Conservation (phyloP, 2,888 invertebrate genomes). For the Tetrapedia diversipes region DNA sequence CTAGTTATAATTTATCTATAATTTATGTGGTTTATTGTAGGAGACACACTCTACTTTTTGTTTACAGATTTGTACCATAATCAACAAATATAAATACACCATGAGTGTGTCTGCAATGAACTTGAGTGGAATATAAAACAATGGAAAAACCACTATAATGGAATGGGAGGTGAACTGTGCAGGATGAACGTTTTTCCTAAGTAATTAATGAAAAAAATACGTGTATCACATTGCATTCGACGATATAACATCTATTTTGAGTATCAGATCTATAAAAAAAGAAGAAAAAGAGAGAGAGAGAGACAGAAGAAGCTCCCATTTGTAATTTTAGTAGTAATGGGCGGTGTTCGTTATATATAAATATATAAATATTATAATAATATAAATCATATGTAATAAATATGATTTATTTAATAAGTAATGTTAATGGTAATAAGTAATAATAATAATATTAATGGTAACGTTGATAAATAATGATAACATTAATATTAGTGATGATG, state of each 20-base stretch:
- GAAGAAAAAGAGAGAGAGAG: constrained; percentile 54
- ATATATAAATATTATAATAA: constrained; percentile 78
- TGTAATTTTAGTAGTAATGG: constrained; percentile 82
- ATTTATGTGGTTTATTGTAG: constrained; percentile 58
- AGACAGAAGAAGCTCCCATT: constrained; percentile 75
- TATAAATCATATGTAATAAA: constrained; percentile 79
- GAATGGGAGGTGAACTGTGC: constrained; percentile 77
- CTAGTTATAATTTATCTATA: constrained; percentile 33
- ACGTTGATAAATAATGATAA: constrained; percentile 69
- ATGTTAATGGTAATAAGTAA: constrained; percentile 76
- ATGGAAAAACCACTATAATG: constrained; percentile 74
- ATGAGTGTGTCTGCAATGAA: constrained; percentile 77
- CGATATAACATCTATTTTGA: constrained; percentile 80
- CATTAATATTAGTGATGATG: constrained; percentile 73
- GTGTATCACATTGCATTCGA: constrained; percentile 78
- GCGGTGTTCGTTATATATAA: constrained; percentile 82
- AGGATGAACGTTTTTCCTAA: constrained; percentile 76
- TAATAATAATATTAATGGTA: constrained; percentile 74
- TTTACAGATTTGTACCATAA: constrained; percentile 81
- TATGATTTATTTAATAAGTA: constrained; percentile 82
- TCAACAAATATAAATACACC: constrained; percentile 78
- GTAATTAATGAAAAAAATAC: constrained; percentile 71
- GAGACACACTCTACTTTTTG: constrained; percentile 68
- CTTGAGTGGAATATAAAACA: constrained; percentile 75
- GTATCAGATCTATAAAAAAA: constrained; percentile 74